phyloP scores from a whole-genome alignment of 2,113 vertebrate species.

The Laticauda colubrina region DNA sequence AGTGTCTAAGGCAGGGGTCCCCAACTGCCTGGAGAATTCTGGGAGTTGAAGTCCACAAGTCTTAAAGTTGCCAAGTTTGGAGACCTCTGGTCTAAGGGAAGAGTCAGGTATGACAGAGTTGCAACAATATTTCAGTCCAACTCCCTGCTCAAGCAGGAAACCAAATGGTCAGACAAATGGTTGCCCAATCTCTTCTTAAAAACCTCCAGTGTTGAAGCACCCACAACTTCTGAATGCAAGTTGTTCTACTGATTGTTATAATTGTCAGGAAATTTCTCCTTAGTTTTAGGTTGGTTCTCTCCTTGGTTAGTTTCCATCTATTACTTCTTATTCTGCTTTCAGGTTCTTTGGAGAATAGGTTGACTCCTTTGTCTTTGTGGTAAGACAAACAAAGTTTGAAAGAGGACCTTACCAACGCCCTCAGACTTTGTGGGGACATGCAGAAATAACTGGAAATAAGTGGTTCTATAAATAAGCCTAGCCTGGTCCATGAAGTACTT shows the following conservation, averaged over 20 bases:
- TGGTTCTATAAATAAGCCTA: not conserved
- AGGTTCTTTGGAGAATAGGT: not conserved
- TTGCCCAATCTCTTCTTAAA: not conserved
- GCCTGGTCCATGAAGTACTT: not conserved
- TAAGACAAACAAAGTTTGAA: not conserved
- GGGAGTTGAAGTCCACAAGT: too few species aligned
- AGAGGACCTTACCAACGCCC: not conserved
- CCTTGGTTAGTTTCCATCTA: not conserved
- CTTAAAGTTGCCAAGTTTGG: too few species aligned
- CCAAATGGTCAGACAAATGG: not conserved
- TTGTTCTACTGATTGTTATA: not conserved
- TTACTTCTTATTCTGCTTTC: not conserved
- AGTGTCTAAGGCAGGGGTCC: not conserved
- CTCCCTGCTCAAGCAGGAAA: not conserved
- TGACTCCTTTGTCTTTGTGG: not conserved
- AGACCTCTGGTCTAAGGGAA: not conserved
- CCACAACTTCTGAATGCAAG: not conserved
- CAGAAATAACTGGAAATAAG: not conserved
- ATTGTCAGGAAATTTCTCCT: not conserved
- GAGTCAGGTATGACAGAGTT: not conserved
- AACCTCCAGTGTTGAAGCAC: not conserved
- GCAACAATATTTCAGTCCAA: not conserved
- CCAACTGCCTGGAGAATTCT: too few species aligned
- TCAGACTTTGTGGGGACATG: not conserved
- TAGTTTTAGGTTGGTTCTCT: not conserved